Conservation (phyloP, 2,888 invertebrate genomes). For the Lissocephala sabroskyi region DNA sequence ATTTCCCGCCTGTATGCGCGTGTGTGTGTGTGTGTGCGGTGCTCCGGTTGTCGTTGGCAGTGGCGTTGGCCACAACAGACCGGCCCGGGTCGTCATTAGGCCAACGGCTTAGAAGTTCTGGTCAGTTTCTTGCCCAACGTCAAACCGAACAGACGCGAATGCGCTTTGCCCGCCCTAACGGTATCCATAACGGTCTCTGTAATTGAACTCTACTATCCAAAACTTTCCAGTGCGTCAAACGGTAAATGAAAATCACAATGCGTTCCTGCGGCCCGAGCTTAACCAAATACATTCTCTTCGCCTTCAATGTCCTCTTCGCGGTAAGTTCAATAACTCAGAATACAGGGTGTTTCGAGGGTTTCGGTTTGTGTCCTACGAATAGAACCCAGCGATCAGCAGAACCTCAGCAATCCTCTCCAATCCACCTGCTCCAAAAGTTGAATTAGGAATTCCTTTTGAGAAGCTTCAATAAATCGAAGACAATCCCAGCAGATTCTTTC, state of each 20-base stretch:
- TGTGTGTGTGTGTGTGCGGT: constrained; percentile 6
- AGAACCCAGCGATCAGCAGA: too few relatives aligned
- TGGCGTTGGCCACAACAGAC: constrained; percentile 49
- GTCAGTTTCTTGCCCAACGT: constrained; percentile 65
- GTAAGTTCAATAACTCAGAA: constrained; percentile 74
- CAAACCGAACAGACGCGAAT: constrained; percentile 46
- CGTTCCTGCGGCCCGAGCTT: constrained; percentile 74
- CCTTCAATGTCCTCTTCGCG: constrained; percentile 78
- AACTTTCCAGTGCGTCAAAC: too few relatives aligned
- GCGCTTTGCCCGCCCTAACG: constrained; percentile 1
- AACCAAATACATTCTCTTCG: constrained; percentile 77
- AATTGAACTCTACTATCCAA: too few relatives aligned
- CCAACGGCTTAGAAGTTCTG: constrained; percentile 37
- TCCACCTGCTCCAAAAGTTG: too few relatives aligned
- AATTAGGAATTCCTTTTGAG: too few relatives aligned
- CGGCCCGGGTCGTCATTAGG: constrained; percentile 32
- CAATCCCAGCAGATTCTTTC: too few relatives aligned
- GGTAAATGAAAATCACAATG: constrained; percentile 62
- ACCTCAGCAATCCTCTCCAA: too few relatives aligned
- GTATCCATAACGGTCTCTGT: too few relatives aligned
- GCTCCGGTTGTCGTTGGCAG: constrained; percentile 37
- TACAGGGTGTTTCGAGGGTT: too few relatives aligned
- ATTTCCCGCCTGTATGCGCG: too few relatives aligned
- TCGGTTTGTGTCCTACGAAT: too few relatives aligned
- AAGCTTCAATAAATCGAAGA: too few relatives aligned